Evolutionary conservation across 1,140 invertebrate genomes (phyloP).

Genomic region (Steinernema khuongi): DNA sequence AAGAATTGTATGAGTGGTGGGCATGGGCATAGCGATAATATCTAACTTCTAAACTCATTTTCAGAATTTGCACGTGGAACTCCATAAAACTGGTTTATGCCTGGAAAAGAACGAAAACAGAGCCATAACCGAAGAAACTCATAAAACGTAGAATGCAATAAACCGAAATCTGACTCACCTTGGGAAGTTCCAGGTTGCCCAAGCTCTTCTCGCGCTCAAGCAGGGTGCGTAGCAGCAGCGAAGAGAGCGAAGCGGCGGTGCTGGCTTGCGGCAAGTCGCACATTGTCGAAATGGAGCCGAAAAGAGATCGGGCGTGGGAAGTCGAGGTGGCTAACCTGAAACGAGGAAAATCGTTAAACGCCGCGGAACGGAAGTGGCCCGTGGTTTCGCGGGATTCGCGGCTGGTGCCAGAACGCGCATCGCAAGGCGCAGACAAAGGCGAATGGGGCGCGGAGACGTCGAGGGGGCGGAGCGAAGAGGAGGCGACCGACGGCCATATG

Average conservation of each 20-base stretch:
- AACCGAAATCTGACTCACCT: not conserved
- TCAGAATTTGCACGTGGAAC: no score
- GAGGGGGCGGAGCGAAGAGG: not conserved
- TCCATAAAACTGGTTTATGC: no score
- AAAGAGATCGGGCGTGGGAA: not conserved
- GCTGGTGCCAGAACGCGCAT: not conserved
- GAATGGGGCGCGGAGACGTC: not conserved
- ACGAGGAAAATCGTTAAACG: not conserved
- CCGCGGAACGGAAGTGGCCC: not conserved
- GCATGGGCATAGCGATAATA: not conserved
- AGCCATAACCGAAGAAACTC: no score
- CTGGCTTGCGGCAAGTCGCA: not conserved
- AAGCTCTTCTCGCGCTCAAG: conserved; percentile 2
- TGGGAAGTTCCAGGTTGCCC: not conserved
- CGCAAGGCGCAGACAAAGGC: not conserved
- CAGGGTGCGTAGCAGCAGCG: not conserved
- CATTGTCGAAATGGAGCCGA: not conserved
- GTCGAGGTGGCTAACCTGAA: not conserved
- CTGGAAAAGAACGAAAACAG: not conserved
- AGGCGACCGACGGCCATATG: not conserved
- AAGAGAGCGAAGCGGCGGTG: not conserved
- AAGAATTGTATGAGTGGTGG: not conserved
- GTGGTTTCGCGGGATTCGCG: not conserved
- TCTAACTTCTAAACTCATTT: not conserved
- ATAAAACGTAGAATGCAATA: no score